Conservation (phyloP, 1,140 invertebrate genomes). For the Drosophila orosa region DNA sequence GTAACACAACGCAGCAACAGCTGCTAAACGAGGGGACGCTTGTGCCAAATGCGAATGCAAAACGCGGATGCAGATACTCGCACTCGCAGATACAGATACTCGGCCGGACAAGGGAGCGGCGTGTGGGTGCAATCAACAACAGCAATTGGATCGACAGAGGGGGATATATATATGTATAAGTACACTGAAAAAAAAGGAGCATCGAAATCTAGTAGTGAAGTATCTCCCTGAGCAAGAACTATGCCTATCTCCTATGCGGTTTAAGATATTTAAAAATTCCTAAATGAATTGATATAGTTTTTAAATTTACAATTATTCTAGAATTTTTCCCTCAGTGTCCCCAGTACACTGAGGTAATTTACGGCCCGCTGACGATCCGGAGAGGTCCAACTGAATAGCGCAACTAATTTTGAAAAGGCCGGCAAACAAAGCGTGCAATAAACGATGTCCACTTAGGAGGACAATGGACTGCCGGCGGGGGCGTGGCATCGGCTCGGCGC, state of each 20-base stretch:
- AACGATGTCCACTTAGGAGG: conserved; percentile 77
- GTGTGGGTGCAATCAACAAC: conserved; percentile 77
- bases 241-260: neutral
- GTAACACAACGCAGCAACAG: conserved; percentile 57
- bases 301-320: neutral
- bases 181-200: neutral
- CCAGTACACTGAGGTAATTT: conserved; percentile 57
- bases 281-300: neutral
- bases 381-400: conserved; percentile 65
- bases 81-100: conserved; percentile 16
- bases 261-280: neutral
- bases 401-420: conserved; percentile 81
- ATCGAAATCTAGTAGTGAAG: too few species aligned
- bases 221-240: neutral
- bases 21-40: conserved; percentile 75
- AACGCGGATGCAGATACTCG: conserved; percentile 18
- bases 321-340: neutral
- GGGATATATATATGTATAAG: neutral
- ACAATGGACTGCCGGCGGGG: conserved; percentile 56
- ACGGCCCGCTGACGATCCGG: conserved; percentile 46
- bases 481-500: conserved; percentile 38
- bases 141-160: conserved; percentile 24
- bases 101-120: conserved; percentile 58
- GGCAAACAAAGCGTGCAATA: conserved; percentile 75
- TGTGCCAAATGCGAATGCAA: conserved; percentile 57